phyloP scores from a whole-genome alignment of 1,140 invertebrate species.

The Zaprionus camerounensis region DNA sequence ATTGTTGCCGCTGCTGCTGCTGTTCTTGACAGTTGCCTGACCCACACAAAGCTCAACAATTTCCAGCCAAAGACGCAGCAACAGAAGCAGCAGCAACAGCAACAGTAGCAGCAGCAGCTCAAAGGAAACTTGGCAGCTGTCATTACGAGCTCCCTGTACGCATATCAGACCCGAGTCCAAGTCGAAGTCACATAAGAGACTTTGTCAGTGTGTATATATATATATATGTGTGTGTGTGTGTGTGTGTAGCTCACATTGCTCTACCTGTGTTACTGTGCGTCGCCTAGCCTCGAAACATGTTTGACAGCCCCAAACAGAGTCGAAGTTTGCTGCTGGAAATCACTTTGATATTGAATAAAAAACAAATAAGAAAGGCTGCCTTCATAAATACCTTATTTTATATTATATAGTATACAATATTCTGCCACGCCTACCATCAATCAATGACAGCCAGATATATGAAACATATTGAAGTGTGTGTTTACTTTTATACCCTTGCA shows the following conservation, averaged over 20 bases:
- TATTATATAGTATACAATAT: not conserved
- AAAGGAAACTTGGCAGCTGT: constrained; percentile 46
- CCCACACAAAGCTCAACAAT: constrained; percentile 57
- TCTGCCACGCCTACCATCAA: not conserved
- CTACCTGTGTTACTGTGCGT: constrained; percentile 22
- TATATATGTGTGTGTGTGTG: not conserved
- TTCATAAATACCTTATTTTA: not conserved
- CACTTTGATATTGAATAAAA: not conserved
- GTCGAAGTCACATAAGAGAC: not conserved
- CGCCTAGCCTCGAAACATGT: not conserved
- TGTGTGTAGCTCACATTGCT: not conserved
- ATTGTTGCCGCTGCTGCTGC: constrained; percentile 18
- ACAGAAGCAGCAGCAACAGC: constrained; percentile 15
- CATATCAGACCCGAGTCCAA: constrained; percentile 6
- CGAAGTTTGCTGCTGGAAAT: not conserved
- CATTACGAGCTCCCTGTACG: constrained; percentile 56
- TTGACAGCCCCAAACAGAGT: not conserved
- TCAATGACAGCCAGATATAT: not conserved
- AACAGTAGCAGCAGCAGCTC: constrained; percentile 11
- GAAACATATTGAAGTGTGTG: not conserved
- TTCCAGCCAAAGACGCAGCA: constrained; percentile 38
- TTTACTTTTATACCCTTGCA: not conserved
- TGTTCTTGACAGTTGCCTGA: constrained; percentile 53
- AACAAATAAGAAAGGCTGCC: not conserved
- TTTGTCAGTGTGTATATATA: not conserved